These are phyloP conservation scores for Cosmia pyralina DNA, from an alignment of 2,888 invertebrate genomes.

Conservation along the genomic window DNA sequence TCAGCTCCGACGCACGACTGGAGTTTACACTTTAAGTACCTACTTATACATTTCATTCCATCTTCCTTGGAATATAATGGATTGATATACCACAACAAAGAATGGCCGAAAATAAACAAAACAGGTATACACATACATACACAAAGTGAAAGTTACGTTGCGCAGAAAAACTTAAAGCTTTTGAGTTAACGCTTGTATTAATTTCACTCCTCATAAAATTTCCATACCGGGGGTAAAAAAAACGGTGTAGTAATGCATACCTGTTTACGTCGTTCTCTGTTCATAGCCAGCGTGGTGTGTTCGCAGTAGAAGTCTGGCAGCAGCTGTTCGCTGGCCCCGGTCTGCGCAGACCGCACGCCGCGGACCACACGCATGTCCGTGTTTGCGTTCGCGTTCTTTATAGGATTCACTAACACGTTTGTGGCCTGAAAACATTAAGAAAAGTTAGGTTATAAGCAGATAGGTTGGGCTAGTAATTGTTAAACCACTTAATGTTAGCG, in stretches of 20 bases:
- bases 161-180: too few species aligned
- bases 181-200: too few species aligned
- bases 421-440: slow-evolving; percentile 89
- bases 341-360: slow-evolving; percentile 92
- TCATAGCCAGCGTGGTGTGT: slow-evolving; percentile 98
- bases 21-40: too few species aligned
- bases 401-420: slow-evolving; percentile 92
- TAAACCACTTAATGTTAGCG: not conserved
- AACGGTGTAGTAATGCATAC: slow-evolving; percentile 73
- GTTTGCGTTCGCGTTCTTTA: slow-evolving; percentile 93
- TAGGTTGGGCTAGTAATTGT: not conserved
- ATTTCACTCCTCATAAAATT: too few species aligned
- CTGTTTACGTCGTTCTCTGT: slow-evolving; percentile 96
- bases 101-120: too few species aligned
- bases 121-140: too few species aligned
- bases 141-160: too few species aligned
- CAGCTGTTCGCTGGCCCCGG: slow-evolving; percentile 94
- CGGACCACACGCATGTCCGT: slow-evolving; percentile 91
- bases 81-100: too few species aligned
- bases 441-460: not conserved
- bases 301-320: slow-evolving; percentile 98
- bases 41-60: too few species aligned
- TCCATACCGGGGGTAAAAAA: too few species aligned
- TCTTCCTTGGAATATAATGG: too few species aligned
- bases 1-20: too few species aligned